Base-by-base conservation (phyloP, 2,888 invertebrate species). In the Sycophila texana region DNA sequence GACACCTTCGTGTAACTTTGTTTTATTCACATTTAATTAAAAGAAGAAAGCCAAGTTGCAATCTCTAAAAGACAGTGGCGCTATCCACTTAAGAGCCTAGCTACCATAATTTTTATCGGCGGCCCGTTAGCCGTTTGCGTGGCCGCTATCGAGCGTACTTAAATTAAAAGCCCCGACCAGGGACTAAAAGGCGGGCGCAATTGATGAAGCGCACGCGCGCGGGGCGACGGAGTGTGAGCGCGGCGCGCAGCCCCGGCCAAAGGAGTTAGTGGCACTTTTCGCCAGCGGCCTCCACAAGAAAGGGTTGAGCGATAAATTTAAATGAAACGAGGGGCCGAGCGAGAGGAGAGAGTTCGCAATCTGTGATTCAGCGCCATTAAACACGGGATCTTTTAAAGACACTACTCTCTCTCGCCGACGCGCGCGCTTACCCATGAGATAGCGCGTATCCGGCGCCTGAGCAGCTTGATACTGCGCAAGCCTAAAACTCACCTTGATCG, bases 311-410 rank as follows among this genome's bases (percentile, higher is more conserved):
- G 84, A 88, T 88, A 88, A 88, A 88, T 88, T 87, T 83, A 87
- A 86, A 88, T 87, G 86, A 85, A 86, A 85, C 84, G 82, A 81
- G 74, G 74, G 75, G 61, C 47, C 55, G 66, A 39, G 39, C 39
- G 39, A 39, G 39, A 39, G 39, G 39, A 39, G 71, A 61, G 75
- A 55, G 87, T 85, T 85, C 86, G 87, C 90, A 90, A 90, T 90
- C 90, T 90, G 90, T 89, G 90, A 90, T 90, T 90, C 90, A 90
- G 89, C 90, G 86, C 90, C 89, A 88, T 89, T 90, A 90, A 90
- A 87, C 89, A 88, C 88, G 87, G 87, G 88, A 88, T 86, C 87
- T 87, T 86, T 86, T 86, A 88, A 88, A 87, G 86, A 85, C 82
- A 80, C 82, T 39, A 10, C 39, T 39, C 39, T 82, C 82, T 71